Base-by-base conservation (phyloP, 2,888 invertebrate species). In the Elgonia sp. region DNA sequence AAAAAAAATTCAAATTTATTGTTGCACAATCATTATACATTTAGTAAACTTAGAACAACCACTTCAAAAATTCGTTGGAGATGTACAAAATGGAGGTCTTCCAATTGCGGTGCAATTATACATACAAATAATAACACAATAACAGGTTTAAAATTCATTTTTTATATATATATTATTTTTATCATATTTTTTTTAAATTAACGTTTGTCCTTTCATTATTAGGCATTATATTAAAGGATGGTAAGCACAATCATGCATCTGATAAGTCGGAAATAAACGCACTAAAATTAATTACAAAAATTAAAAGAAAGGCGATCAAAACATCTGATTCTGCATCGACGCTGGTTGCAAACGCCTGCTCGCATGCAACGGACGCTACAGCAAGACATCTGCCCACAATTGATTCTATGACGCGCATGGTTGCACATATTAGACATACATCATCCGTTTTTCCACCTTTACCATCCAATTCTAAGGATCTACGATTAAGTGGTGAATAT, bases 211-310 rank as follows among this genome's bases (percentile, higher is more conserved):
- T 29, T 29, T 29, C 29, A 29, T 63, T 63, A 63, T 16, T 63
- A 63, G 63, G 63, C 16, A 39, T n/a, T 7, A n/a, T 63, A n/a
- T 39, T 63, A 63, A 63, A 63, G 39, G 63, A 63, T 10, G 9
- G 10, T 16, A 3, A 39, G 14, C 63, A n/a, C 16, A 63, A 63
- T 63, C 63, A 63, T 39, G 20, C 39, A n/a, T 39, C 63, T 6
- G 5, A n/a, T 39, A 16, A 8, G 12, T 63, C 63, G 6, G 39
- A 63, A 20, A 20, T 63, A 20, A 63, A 39, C 5, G 63, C 63
- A 39, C 37, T 4, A 39, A 63, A 39, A 63, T 12, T 63, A 7
- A n/a, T 63, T 63, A 20, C 12, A 14, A 14, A 16, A 14, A 63
- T 63, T 63, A 63, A 63, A 63, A 37, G n/a, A 16, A 39, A 63